Evolutionary conservation across 2,888 invertebrate species (phyloP).

Genomic region (Trachelus tabidus): DNA sequence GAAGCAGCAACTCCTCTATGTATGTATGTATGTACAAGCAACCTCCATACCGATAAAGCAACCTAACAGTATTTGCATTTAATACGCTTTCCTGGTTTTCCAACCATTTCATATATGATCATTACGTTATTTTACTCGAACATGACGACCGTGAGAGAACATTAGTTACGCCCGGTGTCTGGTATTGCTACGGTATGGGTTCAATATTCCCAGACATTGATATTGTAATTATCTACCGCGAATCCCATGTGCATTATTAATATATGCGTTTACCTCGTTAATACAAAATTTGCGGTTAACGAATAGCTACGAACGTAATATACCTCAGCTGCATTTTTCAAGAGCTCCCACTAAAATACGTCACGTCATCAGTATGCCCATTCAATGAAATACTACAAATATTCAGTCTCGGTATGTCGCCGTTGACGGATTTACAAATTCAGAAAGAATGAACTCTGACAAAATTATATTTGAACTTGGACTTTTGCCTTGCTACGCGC

Average conservation of each 20-base stretch:
- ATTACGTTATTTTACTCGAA: conserved; percentile 14
- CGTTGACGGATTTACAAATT: not conserved
- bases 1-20: conserved; percentile 8
- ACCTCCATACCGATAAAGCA: not conserved
- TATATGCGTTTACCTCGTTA: conserved; percentile 25
- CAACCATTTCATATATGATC: conserved; percentile 32
- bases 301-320: not conserved
- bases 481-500: not conserved
- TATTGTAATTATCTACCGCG: conserved; percentile 29
- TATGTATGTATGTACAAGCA: not conserved
- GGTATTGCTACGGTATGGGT: not conserved
- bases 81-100: conserved; percentile 23
- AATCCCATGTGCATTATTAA: conserved; percentile 32
- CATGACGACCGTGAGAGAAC: not conserved
- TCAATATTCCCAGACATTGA: conserved; percentile 19
- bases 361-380: not conserved
- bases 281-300: not conserved
- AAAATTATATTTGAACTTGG: not conserved
- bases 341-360: not conserved
- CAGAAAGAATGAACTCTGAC: not conserved
- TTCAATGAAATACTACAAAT: not conserved
- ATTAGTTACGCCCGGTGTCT: not conserved
- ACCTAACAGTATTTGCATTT: conserved; percentile 34
- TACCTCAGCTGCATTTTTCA: not conserved
- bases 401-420: not conserved